phyloP scores from a whole-genome alignment of 2,888 invertebrate species.

The Plutella xylostella region DNA sequence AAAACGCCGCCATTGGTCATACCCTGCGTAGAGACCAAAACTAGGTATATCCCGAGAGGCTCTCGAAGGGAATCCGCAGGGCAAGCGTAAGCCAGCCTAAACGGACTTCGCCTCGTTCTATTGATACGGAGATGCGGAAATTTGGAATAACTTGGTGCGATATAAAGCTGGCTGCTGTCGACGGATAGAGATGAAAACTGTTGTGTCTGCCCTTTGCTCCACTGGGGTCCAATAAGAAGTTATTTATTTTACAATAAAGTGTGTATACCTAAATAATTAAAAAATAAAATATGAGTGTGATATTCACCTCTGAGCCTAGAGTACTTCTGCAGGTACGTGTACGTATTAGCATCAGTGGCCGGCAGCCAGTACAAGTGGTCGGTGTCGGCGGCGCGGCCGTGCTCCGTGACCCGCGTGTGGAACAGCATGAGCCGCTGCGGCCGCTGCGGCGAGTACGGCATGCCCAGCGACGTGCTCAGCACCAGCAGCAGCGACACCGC shows the following conservation, averaged over 20 bases:
- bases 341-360: slow-evolving; percentile 81
- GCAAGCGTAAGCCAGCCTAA: too few species aligned
- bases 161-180: too few species aligned
- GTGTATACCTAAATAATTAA: too few species aligned
- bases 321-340: slow-evolving; percentile 32
- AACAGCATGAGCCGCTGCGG: slow-evolving; percentile 83
- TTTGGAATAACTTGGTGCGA: too few species aligned
- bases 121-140: too few species aligned
- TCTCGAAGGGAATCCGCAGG: too few species aligned
- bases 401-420: slow-evolving; percentile 70
- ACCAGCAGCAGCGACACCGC: slow-evolving; percentile 41
- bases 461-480: slow-evolving; percentile 76
- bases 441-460: slow-evolving; percentile 73
- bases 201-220: background rate
- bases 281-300: background rate
- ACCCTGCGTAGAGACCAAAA: too few species aligned
- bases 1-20: too few species aligned
- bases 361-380: slow-evolving; percentile 75
- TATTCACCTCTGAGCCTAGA: slow-evolving; percentile 19
- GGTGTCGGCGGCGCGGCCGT: slow-evolving; percentile 38
- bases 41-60: too few species aligned
- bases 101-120: too few species aligned
- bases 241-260: background rate
- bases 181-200: too few species aligned
- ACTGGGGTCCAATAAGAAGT: background rate